phyloP scores from a whole-genome alignment of 2,113 vertebrate genomes.

The Aspidoscelis tigris region DNA sequence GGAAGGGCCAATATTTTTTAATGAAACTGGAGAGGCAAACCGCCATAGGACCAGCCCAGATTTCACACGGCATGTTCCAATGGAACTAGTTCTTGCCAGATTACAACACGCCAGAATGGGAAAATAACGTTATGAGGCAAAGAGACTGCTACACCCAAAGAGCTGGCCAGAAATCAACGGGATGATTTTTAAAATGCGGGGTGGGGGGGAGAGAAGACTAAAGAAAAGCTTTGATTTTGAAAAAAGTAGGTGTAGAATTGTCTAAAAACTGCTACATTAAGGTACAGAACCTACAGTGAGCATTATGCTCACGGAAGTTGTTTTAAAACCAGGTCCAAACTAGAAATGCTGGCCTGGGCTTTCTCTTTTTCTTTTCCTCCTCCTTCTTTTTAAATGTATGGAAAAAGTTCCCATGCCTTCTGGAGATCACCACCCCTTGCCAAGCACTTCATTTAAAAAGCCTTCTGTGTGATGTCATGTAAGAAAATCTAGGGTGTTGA shows the following conservation, averaged over 20 bases:
- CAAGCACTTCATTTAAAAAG: no score
- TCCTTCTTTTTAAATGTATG: no score
- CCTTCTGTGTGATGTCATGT: no score
- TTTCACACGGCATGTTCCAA: conserved; percentile 16
- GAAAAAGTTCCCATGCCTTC: no score
- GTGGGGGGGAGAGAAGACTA: no score
- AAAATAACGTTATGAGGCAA: conserved; percentile 3
- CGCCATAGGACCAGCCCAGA: neutral
- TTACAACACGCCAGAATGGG: neutral
- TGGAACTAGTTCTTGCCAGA: conserved; percentile 17
- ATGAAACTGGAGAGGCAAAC: neutral
- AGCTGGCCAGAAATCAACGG: neutral
- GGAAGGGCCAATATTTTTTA: neutral
- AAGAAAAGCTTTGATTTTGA: neutral
- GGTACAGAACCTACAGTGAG: neutral
- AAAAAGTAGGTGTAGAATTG: neutral
- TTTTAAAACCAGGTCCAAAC: no score
- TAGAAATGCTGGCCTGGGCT: no score
- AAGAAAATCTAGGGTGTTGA: no score
- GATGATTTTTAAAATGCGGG: neutral
- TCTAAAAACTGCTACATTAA: neutral
- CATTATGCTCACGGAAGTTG: no score
- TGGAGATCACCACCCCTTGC: no score
- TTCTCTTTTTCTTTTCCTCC: no score
- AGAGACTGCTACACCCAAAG: conserved; percentile 2